Percentiles rank a stretch among this genome's conserved stretches.
phyloP scores from a whole-genome alignment of 2,797 vertebrate genomes.

The Argya squamiceps region DNA sequence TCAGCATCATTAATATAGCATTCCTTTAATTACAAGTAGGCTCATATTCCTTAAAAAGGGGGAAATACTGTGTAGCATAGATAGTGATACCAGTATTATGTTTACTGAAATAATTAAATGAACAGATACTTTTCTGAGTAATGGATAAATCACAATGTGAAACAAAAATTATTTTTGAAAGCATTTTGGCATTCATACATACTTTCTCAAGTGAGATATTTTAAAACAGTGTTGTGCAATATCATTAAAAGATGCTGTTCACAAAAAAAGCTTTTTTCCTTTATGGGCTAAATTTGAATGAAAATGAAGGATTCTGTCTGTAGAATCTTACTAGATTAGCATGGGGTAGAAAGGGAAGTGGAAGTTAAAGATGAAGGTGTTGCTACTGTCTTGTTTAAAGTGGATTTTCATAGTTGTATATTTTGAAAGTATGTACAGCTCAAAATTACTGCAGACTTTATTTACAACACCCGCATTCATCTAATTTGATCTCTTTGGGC shows the following conservation, averaged over 20 bases:
- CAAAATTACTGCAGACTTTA: not conserved
- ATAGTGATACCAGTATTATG: conserved; percentile 62
- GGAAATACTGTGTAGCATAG: conserved; percentile 52
- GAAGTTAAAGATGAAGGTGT: not conserved
- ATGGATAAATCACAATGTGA: conserved; percentile 45
- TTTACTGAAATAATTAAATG: conserved; percentile 76
- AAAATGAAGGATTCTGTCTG: not conserved
- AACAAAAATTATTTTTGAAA: conserved; percentile 56
- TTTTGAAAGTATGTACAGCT: not conserved
- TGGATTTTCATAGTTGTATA: not conserved
- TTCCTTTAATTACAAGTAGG: conserved; percentile 77
- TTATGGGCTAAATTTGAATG: not conserved
- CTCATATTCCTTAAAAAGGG: conserved; percentile 64
- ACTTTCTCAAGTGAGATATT: not conserved
- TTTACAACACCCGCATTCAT: not conserved
- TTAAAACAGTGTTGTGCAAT: not conserved
- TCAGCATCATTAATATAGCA: conserved; percentile 67
- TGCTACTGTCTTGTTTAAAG: not conserved
- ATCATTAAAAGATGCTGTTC: not conserved
- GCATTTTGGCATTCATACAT: conserved; percentile 34
- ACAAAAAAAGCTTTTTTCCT: not conserved
- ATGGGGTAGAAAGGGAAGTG: not conserved
- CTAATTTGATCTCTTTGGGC: not conserved
- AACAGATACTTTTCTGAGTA: conserved; percentile 55
- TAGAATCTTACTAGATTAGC: not conserved